Base-by-base conservation (phyloP, 2,113 vertebrate genomes). In the Pangasianodon gigas region DNA sequence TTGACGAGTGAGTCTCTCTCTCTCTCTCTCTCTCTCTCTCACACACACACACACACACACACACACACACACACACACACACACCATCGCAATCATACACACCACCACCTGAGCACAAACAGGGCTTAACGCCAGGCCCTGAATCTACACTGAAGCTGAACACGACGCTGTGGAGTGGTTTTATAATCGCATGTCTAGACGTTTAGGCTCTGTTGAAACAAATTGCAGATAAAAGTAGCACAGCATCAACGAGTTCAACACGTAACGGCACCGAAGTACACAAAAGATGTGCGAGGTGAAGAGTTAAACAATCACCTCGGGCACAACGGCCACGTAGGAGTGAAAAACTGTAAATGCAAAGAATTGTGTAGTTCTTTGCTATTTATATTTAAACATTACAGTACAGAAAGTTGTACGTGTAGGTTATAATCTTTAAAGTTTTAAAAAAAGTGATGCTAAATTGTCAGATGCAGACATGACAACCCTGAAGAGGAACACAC, bases 1-100 rank as follows among this genome's bases (percentile, higher is more conserved):
- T 96, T 0, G 95, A 97, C 0, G 96, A 98, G 98, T 96, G 88
- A 96, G 98, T 96, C 0, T 37, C 37, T 37, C 37, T 1, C 37
- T 37, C 26, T 96, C 0, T 37, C 37, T 37, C 37, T 1, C 37
- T 37, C 26, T 9, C 19, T n/a, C 62, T 10, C 9, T n/a, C 62
- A 29, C 26, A 10, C 26, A n/a, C 65, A n/a, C 65, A 9, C 60
- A 26, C 24, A 65, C 60, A 65, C 56, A 58, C 65, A n/a, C 65
- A n/a, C 26, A 11, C 62, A 29, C 62, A 29, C 29, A 67, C 32
- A 37, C 29, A 67, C 62, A 5, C 14, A 37, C 67, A 37, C 32
- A 16, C 6, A 6, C 26, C 18, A 11, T 62, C 60, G 11, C 60
- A 62, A 7, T 26, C 60, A 26, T 26, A 32, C n/a, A 69, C 69